A percentile compares a stretch with the other conserved stretches of the same genome.
Conservation (phyloP, 2,888 invertebrate genomes). For the Ectemnius continuus region DNA sequence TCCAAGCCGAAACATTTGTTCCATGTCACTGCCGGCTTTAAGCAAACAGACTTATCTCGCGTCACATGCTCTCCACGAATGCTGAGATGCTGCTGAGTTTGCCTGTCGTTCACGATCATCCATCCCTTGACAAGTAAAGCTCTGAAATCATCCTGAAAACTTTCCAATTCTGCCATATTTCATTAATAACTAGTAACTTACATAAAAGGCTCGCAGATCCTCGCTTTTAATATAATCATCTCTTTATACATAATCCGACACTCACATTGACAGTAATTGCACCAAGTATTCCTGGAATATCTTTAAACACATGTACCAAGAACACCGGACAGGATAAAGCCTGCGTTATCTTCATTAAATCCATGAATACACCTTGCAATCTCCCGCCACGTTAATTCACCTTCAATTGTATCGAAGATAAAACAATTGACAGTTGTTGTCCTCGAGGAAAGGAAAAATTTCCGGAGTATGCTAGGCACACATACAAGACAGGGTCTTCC, state of each 20-base stretch:
- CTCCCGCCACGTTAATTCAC: background rate
- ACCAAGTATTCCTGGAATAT: conserved; percentile 17
- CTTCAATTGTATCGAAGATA: background rate
- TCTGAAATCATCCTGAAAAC: background rate
- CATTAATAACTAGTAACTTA: no score
- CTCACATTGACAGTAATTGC: conserved; percentile 49
- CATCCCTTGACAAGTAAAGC: conserved; percentile 11
- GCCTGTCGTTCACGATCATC: conserved; percentile 29
- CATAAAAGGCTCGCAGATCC: no score
- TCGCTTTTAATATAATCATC: no score
- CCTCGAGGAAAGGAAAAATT: no score
- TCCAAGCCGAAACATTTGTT: conserved; percentile 45
- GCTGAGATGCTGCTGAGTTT: conserved; percentile 31
- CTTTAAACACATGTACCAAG: conserved; percentile 16
- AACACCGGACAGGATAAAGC: conserved; percentile 8
- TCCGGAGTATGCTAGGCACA: no score
- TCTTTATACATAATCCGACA: conserved; percentile 3
- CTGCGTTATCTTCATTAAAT: conserved; percentile 20
- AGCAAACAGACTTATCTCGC: conserved; percentile 55
- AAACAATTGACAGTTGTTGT: no score
- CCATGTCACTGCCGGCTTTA: conserved; percentile 42
- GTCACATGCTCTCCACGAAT: conserved; percentile 30
- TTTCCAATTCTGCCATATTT: background rate
- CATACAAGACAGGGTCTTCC: no score
- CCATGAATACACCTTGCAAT: background rate